phyloP scores from a whole-genome alignment of 1,140 invertebrate genomes.

The Bombus waltoni region DNA sequence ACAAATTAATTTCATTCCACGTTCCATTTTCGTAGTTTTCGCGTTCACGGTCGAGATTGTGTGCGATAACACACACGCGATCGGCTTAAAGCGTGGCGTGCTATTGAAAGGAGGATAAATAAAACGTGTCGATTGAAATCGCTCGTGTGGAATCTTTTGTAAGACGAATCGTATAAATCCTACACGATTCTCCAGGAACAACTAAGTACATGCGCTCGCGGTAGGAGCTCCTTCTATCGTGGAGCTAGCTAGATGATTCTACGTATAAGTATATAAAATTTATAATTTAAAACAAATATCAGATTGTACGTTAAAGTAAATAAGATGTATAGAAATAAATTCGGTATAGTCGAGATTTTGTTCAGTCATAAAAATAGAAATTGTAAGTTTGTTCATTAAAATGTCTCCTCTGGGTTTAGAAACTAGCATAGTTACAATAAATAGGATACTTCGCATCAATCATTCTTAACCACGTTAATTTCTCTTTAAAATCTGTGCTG shows the following conservation, averaged over 20 bases:
- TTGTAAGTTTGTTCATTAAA: no score
- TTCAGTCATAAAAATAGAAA: not conserved
- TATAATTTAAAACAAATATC: not conserved
- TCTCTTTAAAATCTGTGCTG: not conserved
- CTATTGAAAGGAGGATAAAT: constrained; percentile 6
- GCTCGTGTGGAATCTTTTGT: not conserved
- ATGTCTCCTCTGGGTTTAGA: no score
- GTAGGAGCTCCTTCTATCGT: not conserved
- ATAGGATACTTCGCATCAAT: no score
- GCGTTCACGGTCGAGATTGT: not conserved
- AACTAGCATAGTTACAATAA: no score
- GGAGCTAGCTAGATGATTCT: not conserved
- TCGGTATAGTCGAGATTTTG: not conserved
- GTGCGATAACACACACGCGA: not conserved
- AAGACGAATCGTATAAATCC: not conserved
- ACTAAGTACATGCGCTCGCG: not conserved
- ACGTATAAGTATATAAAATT: not conserved
- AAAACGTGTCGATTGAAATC: constrained; percentile 4
- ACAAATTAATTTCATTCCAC: constrained; percentile 25
- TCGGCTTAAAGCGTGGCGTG: not conserved
- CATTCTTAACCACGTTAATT: not conserved
- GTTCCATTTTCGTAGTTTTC: constrained; percentile 27
- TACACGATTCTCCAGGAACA: not conserved
- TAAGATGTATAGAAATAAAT: no score
- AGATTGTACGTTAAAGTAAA: not conserved